Evolutionary conservation across 1,140 invertebrate genomes (phyloP).

Genomic region (Achroia grisella): DNA sequence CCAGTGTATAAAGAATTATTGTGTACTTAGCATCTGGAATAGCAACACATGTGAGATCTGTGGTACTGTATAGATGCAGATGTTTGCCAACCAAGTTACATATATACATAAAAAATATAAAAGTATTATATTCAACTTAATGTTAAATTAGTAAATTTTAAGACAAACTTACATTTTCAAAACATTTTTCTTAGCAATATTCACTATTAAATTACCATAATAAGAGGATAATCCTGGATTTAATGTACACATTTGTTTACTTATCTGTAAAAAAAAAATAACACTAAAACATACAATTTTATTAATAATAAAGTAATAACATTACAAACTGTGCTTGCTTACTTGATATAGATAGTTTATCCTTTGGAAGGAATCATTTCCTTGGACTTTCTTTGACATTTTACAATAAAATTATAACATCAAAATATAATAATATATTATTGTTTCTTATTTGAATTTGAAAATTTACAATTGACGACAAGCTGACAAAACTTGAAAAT

Average conservation of each 20-base stretch:
- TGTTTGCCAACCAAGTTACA: too few relatives aligned
- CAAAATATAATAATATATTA: too few relatives aligned
- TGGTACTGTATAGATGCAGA: too few relatives aligned
- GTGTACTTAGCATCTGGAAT: too few relatives aligned
- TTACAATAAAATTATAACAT: too few relatives aligned
- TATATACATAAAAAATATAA: too few relatives aligned
- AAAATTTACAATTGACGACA: too few relatives aligned
- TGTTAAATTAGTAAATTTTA: constrained; percentile 3
- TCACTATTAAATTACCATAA: constrained; percentile 69
- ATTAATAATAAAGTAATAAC: neutral
- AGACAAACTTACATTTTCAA: constrained; percentile 73
- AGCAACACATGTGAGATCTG: too few relatives aligned
- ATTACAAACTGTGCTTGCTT: constrained; percentile 8
- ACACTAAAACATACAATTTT: neutral
- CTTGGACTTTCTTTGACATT: constrained; percentile 49
- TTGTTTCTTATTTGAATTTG: too few relatives aligned
- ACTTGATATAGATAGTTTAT: constrained; percentile 76
- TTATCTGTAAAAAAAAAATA: constrained; percentile 55
- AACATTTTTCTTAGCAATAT: constrained; percentile 74
- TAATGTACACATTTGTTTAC: constrained; percentile 58
- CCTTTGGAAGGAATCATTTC: constrained; percentile 73
- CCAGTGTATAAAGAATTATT: too few relatives aligned
- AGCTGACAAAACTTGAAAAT: too few relatives aligned
- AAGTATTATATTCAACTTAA: constrained; percentile 4
- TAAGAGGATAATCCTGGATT: constrained; percentile 59